phyloP scores from a whole-genome alignment of 2,113 vertebrate genomes.

The Tupaia chinensis region DNA sequence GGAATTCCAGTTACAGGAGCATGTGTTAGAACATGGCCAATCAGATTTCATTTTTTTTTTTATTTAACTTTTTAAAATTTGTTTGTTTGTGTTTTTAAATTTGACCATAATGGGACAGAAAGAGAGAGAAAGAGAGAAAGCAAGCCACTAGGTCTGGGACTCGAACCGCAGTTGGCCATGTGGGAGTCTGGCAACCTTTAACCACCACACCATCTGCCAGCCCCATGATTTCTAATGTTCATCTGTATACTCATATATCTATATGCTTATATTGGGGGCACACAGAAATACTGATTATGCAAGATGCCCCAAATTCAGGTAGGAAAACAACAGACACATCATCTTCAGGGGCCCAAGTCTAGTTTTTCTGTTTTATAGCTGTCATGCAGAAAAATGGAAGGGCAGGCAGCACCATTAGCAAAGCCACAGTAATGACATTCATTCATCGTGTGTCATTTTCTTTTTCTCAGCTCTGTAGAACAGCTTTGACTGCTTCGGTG shows the following conservation, averaged over 20 bases:
- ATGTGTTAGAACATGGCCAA: too few species aligned
- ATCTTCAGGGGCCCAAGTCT: background rate
- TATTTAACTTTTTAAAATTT: too few species aligned
- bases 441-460: background rate
- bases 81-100: too few species aligned
- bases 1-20: background rate
- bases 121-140: too few species aligned
- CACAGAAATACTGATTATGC: background rate
- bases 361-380: background rate
- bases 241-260: background rate
- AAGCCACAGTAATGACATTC: background rate
- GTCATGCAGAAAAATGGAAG: background rate
- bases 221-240: background rate
- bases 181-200: too few species aligned
- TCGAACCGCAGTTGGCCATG: too few species aligned
- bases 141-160: too few species aligned
- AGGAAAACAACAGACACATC: background rate
- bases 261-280: too few species aligned
- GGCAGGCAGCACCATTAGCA: background rate
- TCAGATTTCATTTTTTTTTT: background rate
- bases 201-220: too few species aligned
- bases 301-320: background rate
- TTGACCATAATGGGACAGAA: too few species aligned
- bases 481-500: background rate
- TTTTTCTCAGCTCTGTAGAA: background rate